These are phyloP conservation scores for Pteronotus mesoamericanus DNA, from an alignment of 2,797 vertebrate genomes.

Conservation along the genomic window DNA sequence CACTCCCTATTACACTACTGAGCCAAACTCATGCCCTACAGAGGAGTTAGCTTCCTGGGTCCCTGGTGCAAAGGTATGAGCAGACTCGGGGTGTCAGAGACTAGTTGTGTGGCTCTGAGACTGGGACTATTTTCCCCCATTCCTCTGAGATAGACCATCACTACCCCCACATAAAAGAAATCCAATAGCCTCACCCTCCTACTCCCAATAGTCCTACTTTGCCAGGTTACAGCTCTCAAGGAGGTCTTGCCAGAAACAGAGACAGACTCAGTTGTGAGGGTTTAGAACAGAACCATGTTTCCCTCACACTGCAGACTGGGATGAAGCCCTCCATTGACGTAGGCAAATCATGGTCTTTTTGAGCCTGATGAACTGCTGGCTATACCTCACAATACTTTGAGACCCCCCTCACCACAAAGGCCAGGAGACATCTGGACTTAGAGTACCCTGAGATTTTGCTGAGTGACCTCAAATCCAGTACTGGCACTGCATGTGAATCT, in stretches of 20 bases:
- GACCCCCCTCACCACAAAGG: not conserved
- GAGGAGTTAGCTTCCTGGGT: not conserved
- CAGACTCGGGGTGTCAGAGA: not conserved
- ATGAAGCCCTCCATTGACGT: not conserved
- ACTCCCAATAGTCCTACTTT: not conserved
- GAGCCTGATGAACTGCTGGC: not conserved
- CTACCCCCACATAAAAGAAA: not conserved
- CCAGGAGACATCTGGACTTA: not conserved
- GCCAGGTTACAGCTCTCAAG: not conserved
- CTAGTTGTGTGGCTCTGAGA: not conserved
- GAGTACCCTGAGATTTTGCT: not conserved
- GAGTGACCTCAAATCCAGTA: not conserved
- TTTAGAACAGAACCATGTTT: not conserved
- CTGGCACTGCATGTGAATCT: not conserved
- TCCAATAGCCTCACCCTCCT: not conserved
- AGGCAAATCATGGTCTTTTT: not conserved
- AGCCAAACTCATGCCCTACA: not conserved
- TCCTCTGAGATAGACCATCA: not conserved
- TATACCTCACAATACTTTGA: not conserved
- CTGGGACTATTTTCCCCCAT: not conserved
- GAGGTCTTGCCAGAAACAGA: not conserved
- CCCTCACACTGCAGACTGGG: not conserved
- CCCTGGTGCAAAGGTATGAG: not conserved
- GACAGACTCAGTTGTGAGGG: not conserved
- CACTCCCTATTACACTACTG: not conserved